Base-by-base conservation (phyloP, 1,140 invertebrate genomes). In the Berghia stephanieae region DNA sequence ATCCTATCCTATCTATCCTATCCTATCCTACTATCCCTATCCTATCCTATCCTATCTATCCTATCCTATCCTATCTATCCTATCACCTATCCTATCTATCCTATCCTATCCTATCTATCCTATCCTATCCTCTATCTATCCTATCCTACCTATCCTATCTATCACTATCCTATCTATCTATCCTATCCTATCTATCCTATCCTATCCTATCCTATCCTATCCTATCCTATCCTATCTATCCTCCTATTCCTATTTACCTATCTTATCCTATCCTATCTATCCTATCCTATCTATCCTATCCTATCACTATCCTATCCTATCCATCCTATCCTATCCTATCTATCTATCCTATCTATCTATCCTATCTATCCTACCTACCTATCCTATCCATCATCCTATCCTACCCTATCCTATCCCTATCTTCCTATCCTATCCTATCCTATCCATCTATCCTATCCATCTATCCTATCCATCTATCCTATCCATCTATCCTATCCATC, bases 101-200 rank as follows among this genome's bases (percentile, higher is more conserved):
- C 27, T 69, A 69, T 69, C 27, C 67, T 40, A 69, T 40, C 67
- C 27, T 69, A 69, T 69, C 67, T 69, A 69, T 42, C 67, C 67
- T 40, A 69, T 69, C 38, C 38, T 69, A 69, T 42, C 38, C 38
- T 69, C n/a, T n/a, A 69, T 69, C 67, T n/a, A n/a, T n/a, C n/a
- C n/a, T n/a, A n/a, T n/a, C n/a, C n/a, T n/a, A n/a, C n/a, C 67
- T 69, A 69, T 69, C 67, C 67, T 42, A 69, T 69, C 67, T 36
- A 16, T 36, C 40, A 13, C 67, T 69, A 69, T 69, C 38, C 27
- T 69, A 69, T 69, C 27, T 27, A 36, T 36, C 40, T 13, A 27
- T 69, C 67, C 40, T 36, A 36, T 31, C 67, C 40, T 36, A 36
- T 31, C 38, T 36, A 31, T 71, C n/a, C 69, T 10, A 71, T 63